These are phyloP conservation scores for Celastrina argiolus DNA, from an alignment of 2,888 invertebrate genomes.

Conservation along the genomic window DNA sequence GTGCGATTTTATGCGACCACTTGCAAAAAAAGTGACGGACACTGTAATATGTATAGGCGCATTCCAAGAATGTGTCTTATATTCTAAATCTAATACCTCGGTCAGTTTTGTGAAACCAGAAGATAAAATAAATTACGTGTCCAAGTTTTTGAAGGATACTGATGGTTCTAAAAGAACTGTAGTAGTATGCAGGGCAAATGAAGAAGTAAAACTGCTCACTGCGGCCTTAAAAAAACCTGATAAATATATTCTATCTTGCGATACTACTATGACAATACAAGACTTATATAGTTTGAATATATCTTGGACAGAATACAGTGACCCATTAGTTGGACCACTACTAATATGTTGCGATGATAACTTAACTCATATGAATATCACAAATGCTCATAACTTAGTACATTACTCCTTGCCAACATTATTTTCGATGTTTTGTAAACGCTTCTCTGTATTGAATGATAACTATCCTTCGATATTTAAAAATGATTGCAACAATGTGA, in stretches of 20 bases:
- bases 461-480: slow-evolving; percentile 73
- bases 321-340: slow-evolving; percentile 65
- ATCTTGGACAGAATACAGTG: slow-evolving; percentile 56
- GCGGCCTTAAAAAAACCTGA: slow-evolving; percentile 42
- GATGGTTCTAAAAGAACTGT: slow-evolving; percentile 73
- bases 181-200: slow-evolving; percentile 78
- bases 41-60: slow-evolving; percentile 84
- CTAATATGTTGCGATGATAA: slow-evolving; percentile 84
- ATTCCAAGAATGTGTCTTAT: slow-evolving; percentile 85
- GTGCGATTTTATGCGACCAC: slow-evolving; percentile 76
- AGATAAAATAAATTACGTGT: slow-evolving; percentile 60
- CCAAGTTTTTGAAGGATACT: slow-evolving; percentile 69
- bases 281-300: slow-evolving; percentile 58
- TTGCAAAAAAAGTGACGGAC: slow-evolving; percentile 75
- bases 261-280: slow-evolving; percentile 57
- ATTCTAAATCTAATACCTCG: slow-evolving; percentile 73
- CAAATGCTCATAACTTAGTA: slow-evolving; percentile 81
- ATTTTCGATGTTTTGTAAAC: slow-evolving; percentile 82
- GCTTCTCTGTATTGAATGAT: slow-evolving; percentile 82
- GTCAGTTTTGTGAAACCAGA: slow-evolving; percentile 55
- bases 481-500: slow-evolving; percentile 43
- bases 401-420: slow-evolving; percentile 83
- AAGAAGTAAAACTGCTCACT: slow-evolving; percentile 71
- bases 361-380: slow-evolving; percentile 79
- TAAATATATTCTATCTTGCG: slow-evolving; percentile 48